Conservation (phyloP, 2,797 vertebrate genomes). For the Avahi laniger region DNA sequence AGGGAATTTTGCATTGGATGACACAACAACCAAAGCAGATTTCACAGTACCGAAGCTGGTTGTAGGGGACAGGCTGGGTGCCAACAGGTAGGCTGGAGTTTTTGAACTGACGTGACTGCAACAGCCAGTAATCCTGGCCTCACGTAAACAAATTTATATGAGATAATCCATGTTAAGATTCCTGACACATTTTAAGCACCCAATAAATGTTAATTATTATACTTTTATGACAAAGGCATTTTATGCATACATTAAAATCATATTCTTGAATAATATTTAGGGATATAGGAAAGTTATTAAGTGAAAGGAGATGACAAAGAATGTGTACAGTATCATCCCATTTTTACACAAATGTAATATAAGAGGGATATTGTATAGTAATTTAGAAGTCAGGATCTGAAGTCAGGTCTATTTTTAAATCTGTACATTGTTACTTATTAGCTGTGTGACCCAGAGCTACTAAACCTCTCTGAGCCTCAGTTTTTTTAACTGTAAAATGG, state of each 20-base stretch:
- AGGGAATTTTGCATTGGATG: neutral
- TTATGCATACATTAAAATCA: neutral
- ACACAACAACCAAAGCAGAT: neutral
- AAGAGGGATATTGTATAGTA: neutral
- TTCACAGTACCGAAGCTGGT: neutral
- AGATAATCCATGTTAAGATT: neutral
- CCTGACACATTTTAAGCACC: neutral
- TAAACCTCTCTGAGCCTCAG: neutral
- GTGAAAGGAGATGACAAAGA: neutral
- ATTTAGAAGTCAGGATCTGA: neutral
- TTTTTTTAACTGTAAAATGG: constrained; percentile 27
- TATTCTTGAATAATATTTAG: constrained; percentile 25
- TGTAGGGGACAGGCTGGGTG: neutral
- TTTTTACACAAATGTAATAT: neutral
- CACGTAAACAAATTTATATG: neutral
- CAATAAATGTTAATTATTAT: neutral
- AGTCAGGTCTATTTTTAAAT: neutral
- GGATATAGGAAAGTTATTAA: neutral
- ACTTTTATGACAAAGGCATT: constrained; percentile 16
- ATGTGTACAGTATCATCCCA: neutral
- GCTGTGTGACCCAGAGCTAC: constrained; percentile 3
- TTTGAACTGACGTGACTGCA: neutral
- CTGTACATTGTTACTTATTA: neutral
- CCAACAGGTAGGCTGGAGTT: neutral
- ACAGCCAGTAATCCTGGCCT: neutral